Base-by-base conservation (phyloP, 1,140 invertebrate genomes). In the Papilio aristodemus region DNA sequence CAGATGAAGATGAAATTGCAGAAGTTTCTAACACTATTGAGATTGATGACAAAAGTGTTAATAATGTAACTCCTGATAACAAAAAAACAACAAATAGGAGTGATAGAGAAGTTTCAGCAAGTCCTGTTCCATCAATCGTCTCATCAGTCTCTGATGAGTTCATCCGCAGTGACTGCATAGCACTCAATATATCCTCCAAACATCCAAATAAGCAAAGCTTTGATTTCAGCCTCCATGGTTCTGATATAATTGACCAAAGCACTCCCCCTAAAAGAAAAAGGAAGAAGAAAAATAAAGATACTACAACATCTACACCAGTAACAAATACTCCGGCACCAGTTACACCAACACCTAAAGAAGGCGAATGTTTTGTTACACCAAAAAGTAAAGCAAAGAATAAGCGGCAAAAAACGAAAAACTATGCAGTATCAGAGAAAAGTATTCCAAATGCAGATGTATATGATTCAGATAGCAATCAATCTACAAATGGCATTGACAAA, bases 131-230 rank as follows among this genome's bases (percentile, higher is more conserved):
- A 32, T 92, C 91, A 17, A 80, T 91, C 6, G 84, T 92, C 2
- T 92, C 91, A n/a, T 92, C 91, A 27, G 80, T 89, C 14, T 92
- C 91, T 54, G 91, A 92, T 81, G 91, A 92, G 14, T 92, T 92
- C 59, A 92, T 92, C 9, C 80, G 89, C 63, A 78, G 83, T 68
- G 91, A 92, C 67, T 92, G 90, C 72, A 87, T 90, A 68, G 87
- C 86, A 58, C 82, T 92, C 37, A 92, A 92, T 68, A 92, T 92
- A 69, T 91, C 91, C 63, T 85, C 87, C 19, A 78, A 80, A 32
- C 78, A 79, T 64, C 72, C 81, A 62, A 84, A 85, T 67, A 85
- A 87, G 41, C 80, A 82, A 64, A 90, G 81, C 58, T 91, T 92
- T 79, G 89, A 92, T 69, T 92, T 92, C 71, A 88, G 84, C 68